phyloP scores from a whole-genome alignment of 2,113 vertebrate species.

The Amblyopsis rosae region DNA sequence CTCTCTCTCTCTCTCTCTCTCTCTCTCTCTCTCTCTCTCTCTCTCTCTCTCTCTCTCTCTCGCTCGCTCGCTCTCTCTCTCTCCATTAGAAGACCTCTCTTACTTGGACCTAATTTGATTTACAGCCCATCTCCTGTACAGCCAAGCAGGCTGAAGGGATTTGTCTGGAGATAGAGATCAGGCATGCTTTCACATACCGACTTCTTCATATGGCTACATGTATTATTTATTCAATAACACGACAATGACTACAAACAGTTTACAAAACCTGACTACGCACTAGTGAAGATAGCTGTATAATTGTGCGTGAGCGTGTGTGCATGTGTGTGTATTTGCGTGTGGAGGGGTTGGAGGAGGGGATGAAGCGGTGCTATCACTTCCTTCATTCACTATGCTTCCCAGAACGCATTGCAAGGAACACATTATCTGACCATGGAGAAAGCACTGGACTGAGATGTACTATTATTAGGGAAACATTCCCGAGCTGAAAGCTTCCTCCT shows the following conservation, averaged over 20 bases:
- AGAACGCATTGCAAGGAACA: constrained; percentile 1
- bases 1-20: constrained; percentile 1
- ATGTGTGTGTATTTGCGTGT: neutral
- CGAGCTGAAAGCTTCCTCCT: no score
- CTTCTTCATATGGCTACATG: neutral
- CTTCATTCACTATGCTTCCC: constrained; percentile 23
- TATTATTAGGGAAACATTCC: constrained; percentile 1
- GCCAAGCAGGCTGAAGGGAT: constrained; percentile 47
- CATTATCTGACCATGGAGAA: constrained; percentile 33
- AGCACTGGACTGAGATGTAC: constrained; percentile 16
- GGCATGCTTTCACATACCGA: constrained; percentile 22
- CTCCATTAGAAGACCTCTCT: constrained; percentile 50
- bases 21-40: constrained; percentile 18
- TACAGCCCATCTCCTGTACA: constrained; percentile 53
- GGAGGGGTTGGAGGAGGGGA: constrained; percentile 2
- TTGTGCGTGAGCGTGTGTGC: neutral
- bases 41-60: constrained; percentile 36
- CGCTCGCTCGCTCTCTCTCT: constrained; percentile 40
- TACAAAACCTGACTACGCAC: neutral
- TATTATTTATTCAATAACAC: constrained; percentile 6
- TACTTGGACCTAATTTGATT: constrained; percentile 68
- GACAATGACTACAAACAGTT: neutral
- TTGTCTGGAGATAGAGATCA: constrained; percentile 31
- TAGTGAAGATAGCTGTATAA: neutral
- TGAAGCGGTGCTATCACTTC: constrained; percentile 25